phyloP scores from a whole-genome alignment of 2,797 vertebrate genomes.

The Leptoclinus maculatus region DNA sequence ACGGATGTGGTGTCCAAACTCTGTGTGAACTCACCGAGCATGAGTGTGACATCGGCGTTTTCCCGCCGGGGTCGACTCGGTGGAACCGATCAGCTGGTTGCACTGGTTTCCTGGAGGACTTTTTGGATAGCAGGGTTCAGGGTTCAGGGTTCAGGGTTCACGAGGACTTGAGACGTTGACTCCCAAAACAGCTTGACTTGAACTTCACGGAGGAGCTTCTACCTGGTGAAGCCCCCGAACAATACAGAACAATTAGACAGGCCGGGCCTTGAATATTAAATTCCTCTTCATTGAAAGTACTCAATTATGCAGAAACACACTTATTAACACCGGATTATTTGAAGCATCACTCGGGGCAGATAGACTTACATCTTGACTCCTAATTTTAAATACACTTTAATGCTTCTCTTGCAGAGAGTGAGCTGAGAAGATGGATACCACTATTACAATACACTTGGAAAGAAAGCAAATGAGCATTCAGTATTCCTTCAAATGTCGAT shows the following conservation, averaged over 20 bases:
- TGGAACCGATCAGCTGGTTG: constrained; percentile 44
- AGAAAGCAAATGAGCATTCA: neutral
- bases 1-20: constrained; percentile 70
- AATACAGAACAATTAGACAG: neutral
- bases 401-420: too few species aligned
- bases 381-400: neutral
- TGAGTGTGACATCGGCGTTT: constrained; percentile 60
- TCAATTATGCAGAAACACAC: neutral
- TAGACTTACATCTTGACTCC: neutral
- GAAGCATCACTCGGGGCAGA: neutral
- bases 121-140: neutral
- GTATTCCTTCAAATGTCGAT: neutral
- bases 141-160: neutral
- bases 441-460: neutral
- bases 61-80: constrained; percentile 16
- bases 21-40: constrained; percentile 72
- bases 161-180: neutral
- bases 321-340: neutral
- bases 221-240: neutral
- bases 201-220: neutral
- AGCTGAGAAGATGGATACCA: neutral
- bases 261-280: neutral
- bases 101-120: constrained; percentile 19
- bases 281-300: neutral
- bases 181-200: neutral